Evolutionary conservation across 1,140 invertebrate genomes (phyloP).

Genomic region (Theocolax elegans): DNA sequence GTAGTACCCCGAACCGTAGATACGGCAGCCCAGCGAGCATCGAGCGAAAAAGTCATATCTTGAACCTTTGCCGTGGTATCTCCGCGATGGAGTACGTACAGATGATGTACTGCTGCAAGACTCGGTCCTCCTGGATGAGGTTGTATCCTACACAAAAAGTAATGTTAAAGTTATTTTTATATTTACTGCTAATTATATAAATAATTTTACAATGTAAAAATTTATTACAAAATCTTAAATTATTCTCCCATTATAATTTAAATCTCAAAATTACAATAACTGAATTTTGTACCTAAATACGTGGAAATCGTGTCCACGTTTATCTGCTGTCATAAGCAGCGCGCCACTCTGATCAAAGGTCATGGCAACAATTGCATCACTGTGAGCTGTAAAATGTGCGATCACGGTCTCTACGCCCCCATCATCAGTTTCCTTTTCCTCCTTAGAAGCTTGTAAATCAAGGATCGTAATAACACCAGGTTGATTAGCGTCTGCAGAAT

Average conservation of each 20-base stretch:
- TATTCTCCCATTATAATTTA: too few relatives aligned
- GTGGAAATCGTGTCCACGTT: constrained; percentile 95
- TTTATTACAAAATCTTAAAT: too few relatives aligned
- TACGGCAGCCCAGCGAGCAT: constrained; percentile 95
- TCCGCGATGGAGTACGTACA: constrained; percentile 93
- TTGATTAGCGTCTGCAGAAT: constrained; percentile 69
- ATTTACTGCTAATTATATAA: too few relatives aligned
- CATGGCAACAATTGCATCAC: constrained; percentile 89
- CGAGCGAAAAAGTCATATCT: constrained; percentile 88
- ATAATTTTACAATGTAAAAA: too few relatives aligned
- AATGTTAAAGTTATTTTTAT: too few relatives aligned
- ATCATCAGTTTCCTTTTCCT: constrained; percentile 70
- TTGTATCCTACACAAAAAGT: constrained; percentile 73
- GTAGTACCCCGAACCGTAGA: constrained; percentile 95
- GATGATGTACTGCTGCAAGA: constrained; percentile 92
- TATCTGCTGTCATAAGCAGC: constrained; percentile 91
- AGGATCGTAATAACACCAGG: constrained; percentile 90
- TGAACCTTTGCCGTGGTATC: constrained; percentile 86
- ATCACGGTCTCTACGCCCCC: constrained; percentile 76
- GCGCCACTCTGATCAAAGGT: constrained; percentile 93
- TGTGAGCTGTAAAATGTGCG: constrained; percentile 95
- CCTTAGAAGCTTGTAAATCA: constrained; percentile 77
- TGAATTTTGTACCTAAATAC: constrained; percentile 85
- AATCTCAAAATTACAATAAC: too few relatives aligned
- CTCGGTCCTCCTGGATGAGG: constrained; percentile 90